A percentile compares a stretch with the other conserved stretches of the same genome.
Evolutionary conservation across 2,888 invertebrate genomes (phyloP).

Genomic region (Spilosoma lubricipeda): DNA sequence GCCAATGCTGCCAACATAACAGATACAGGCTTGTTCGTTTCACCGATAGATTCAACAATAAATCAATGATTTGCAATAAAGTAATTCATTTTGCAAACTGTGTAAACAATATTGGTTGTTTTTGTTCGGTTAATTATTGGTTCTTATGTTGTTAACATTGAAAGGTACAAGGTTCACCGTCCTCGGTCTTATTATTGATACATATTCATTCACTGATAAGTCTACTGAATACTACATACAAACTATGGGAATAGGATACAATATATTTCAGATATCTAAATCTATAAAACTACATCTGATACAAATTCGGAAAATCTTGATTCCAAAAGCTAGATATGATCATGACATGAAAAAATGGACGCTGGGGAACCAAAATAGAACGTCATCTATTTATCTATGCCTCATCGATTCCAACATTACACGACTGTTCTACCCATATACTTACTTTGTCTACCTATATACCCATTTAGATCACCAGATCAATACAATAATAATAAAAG

Average conservation of each 20-base stretch:
- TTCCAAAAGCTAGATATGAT: too few relatives aligned
- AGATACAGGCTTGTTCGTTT: conserved; percentile 58
- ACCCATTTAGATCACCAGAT: too few relatives aligned
- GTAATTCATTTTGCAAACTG: conserved; percentile 23
- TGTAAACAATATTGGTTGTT: conserved; percentile 27
- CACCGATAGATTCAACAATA: conserved; percentile 42
- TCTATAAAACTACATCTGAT: background rate
- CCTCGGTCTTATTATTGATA: background rate
- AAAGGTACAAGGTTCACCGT: conserved; percentile 3
- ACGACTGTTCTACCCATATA: background rate
- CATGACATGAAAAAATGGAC: too few relatives aligned
- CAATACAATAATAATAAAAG: too few relatives aligned
- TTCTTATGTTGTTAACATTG: conserved; percentile 21
- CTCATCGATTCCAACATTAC: background rate
- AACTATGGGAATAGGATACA: background rate
- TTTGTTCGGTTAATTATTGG: conserved; percentile 25
- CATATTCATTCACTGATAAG: background rate
- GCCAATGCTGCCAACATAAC: conserved; percentile 59
- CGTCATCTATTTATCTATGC: background rate
- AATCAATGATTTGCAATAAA: conserved; percentile 27
- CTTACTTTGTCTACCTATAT: too few relatives aligned
- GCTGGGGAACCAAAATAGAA: background rate
- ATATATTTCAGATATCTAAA: background rate
- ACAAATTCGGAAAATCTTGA: background rate
- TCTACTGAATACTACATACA: background rate